Base-by-base conservation (phyloP, 2,113 vertebrate genomes). In the Herpetotheres cachinnans region DNA sequence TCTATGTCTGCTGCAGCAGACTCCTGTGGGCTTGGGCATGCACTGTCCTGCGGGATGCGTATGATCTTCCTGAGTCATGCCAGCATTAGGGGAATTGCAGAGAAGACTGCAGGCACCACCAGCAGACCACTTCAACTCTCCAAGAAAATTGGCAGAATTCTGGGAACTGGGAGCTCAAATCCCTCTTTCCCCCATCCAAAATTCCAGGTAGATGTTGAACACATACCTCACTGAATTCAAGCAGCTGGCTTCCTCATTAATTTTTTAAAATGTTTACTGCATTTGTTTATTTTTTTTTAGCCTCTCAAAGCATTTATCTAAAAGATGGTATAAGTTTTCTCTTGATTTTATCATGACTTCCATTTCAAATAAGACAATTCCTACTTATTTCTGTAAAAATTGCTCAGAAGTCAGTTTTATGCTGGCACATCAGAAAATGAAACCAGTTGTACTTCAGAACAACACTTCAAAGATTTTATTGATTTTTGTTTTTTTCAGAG, bases 391-490 rank as follows among this genome's bases (percentile, higher is more conserved):
- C 47, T 73, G 50, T 86, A 86, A 63, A 92, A 96, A 83, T 91
- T 82, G 18, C 52, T 96, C 88, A 67, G 88, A 93, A 95, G 73
- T 92, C 80, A 65, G n/a, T 86, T 95, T 95, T 96, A 88, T 88
- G 59, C 86, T 96, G 71, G 72, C 84, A 85, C 77, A 89, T 89
- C 69, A 97, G 55, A 97, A 97, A 96, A 96, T 83, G 71, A 94
- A 65, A 90, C 94, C 62, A 79, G 78, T 88, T 96, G 81, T 96
- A 92, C 80, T 92, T 97, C 81, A 95, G 89, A 96, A 85, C 83
- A 92, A 52, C 93, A 91, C 90, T 97, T 97, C 91, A 97, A 96
- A 97, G 91, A 54, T 90, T 92, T 85, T 96, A 96, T 97, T 96
- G 96, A 97, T 97, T 96, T 95, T 56, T 15, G 26, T 8, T 89